These are phyloP conservation scores for Idaea aversata DNA, from an alignment of 2,888 invertebrate genomes.

Conservation along the genomic window DNA sequence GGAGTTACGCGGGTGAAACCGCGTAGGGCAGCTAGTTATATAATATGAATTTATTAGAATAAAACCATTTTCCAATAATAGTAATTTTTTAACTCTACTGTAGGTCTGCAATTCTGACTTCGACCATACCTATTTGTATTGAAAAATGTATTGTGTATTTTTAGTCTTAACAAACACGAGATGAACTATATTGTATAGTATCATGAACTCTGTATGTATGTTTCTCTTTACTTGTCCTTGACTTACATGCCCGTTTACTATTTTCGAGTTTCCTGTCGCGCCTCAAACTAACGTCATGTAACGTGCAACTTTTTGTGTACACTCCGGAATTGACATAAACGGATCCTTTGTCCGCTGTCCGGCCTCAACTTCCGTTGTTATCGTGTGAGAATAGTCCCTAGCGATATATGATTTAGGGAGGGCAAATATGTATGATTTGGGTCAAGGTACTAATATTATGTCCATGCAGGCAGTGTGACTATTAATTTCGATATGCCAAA, in stretches of 20 bases:
- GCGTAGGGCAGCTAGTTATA: too few species aligned
- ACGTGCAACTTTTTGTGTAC: conserved; percentile 38
- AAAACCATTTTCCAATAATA: too few species aligned
- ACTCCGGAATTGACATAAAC: conserved; percentile 58
- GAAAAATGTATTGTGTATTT: too few species aligned
- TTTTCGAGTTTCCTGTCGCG: conserved; percentile 44
- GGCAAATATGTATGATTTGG: conserved; percentile 53
- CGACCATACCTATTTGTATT: too few species aligned
- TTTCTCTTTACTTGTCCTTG: conserved; percentile 36
- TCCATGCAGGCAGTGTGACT: background rate
- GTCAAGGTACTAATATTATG: conserved; percentile 55
- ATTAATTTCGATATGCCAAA: conserved; percentile 33
- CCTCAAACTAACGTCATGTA: conserved; percentile 36
- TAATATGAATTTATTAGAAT: too few species aligned
- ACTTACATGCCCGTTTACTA: conserved; percentile 35
- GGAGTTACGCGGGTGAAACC: too few species aligned
- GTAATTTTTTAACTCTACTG: too few species aligned
- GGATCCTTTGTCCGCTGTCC: conserved; percentile 68
- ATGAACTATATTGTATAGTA: conserved; percentile 20
- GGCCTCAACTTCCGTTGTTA: conserved; percentile 63
- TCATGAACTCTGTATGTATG: conserved; percentile 23
- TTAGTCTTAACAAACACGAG: background rate
- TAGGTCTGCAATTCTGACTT: too few species aligned
- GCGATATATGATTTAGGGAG: conserved; percentile 51
- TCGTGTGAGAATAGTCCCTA: conserved; percentile 60